phyloP scores from a whole-genome alignment of 2,113 vertebrate species.

The Oryctolagus cuniculus region mOryCun1.1 NC_091435.1:167210501-167211000 shows the following conservation, averaged over 20 bases:
- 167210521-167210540: no score
- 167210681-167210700: not conserved
- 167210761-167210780: not conserved
- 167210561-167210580: not conserved
- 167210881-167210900: not conserved
- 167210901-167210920: not conserved
- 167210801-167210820: not conserved
- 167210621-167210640: not conserved
- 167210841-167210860: not conserved
- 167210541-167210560: fast-evolving
- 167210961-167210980: not conserved
- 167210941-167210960: not conserved
- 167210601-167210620: not conserved
- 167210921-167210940: not conserved
- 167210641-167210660: not conserved
- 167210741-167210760: not conserved
- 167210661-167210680: not conserved
- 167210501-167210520: not conserved
- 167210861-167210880: not conserved
- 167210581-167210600: no score
- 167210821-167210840: not conserved
- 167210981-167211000: not conserved
- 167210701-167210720: no score
- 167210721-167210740: no score
- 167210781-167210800: not conserved